Percentiles rank a stretch among this genome's conserved stretches.
These are phyloP conservation scores for Pseudotriccus pelzelni DNA, from an alignment of 2,797 vertebrate genomes.

Conservation along the genomic window DNA sequence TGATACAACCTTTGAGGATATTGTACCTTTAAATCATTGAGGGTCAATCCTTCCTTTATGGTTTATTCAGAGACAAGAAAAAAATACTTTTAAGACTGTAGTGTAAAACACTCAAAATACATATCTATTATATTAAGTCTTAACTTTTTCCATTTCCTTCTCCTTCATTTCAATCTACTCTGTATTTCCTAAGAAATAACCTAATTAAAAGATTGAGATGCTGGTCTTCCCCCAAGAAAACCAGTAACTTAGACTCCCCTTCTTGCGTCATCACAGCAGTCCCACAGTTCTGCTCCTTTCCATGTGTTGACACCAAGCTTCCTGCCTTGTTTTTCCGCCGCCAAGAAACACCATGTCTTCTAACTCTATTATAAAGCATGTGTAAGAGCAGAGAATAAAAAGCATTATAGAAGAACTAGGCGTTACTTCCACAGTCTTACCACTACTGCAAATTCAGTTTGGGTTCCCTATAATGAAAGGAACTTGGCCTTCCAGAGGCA, in stretches of 20 bases:
- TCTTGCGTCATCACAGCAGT: not conserved
- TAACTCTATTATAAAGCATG: not conserved
- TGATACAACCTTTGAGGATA: not conserved
- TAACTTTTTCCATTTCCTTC: not conserved
- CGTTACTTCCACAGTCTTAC: not conserved
- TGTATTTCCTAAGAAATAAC: not conserved
- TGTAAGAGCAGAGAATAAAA: not conserved
- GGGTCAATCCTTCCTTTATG: not conserved
- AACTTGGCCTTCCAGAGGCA: not conserved
- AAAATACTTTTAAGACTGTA: not conserved
- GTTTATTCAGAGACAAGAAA: not conserved
- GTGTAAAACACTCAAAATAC: not conserved
- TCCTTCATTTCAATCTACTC: not conserved
- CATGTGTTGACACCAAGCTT: not conserved
- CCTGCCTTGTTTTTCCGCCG: not conserved
- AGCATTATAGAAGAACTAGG: not conserved
- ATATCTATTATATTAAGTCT: not conserved
- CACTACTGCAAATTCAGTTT: not conserved
- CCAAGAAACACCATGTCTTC: not conserved
- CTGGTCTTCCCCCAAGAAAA: not conserved
- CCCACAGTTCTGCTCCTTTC: not conserved
- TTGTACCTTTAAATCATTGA: not conserved
- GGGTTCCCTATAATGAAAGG: not conserved
- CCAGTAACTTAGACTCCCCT: not conserved
- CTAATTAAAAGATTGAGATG: not conserved